phyloP scores from a whole-genome alignment of 2,888 invertebrate species.

The Orthosia gracilis region DNA sequence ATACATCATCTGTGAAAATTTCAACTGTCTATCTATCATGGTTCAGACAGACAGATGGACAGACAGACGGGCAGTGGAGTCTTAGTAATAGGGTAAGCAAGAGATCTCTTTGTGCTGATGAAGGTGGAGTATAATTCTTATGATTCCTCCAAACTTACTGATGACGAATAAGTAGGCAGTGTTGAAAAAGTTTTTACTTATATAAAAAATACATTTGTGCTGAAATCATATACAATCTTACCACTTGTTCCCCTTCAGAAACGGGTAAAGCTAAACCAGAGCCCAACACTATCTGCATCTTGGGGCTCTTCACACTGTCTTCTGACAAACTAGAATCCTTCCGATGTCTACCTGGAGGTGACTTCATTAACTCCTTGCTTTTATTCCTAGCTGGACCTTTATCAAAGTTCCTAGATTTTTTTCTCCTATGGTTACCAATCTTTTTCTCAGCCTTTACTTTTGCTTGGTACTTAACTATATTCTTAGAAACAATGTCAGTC shows the following conservation, averaged over 20 bases:
- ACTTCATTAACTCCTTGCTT: conserved; percentile 80
- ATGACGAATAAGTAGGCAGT: too few relatives aligned
- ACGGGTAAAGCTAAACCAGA: conserved; percentile 90
- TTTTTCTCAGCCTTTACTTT: conserved; percentile 80
- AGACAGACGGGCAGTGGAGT: too few relatives aligned
- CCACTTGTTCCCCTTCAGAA: conserved; percentile 92
- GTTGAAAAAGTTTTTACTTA: too few relatives aligned
- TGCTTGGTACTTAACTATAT: conserved; percentile 75
- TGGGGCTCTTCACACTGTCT: conserved; percentile 84
- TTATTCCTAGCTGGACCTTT: conserved; percentile 73
- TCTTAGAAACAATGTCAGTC: conserved; percentile 75
- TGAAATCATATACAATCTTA: conserved; percentile 69
- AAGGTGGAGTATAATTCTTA: too few relatives aligned
- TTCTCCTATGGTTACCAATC: conserved; percentile 86
- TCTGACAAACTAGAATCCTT: conserved; percentile 83
- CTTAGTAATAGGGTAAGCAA: too few relatives aligned
- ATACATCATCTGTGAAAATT: too few relatives aligned
- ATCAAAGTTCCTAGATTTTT: conserved; percentile 80
- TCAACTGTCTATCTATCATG: too few relatives aligned
- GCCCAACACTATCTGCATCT: conserved; percentile 89
- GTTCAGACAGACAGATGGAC: too few relatives aligned
- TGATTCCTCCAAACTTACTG: too few relatives aligned
- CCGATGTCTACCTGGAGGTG: conserved; percentile 78
- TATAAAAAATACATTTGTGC: too few relatives aligned
- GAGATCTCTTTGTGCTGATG: too few relatives aligned